Conservation (phyloP, 2,888 invertebrate species). For the Eurytoma adleriae region DNA sequence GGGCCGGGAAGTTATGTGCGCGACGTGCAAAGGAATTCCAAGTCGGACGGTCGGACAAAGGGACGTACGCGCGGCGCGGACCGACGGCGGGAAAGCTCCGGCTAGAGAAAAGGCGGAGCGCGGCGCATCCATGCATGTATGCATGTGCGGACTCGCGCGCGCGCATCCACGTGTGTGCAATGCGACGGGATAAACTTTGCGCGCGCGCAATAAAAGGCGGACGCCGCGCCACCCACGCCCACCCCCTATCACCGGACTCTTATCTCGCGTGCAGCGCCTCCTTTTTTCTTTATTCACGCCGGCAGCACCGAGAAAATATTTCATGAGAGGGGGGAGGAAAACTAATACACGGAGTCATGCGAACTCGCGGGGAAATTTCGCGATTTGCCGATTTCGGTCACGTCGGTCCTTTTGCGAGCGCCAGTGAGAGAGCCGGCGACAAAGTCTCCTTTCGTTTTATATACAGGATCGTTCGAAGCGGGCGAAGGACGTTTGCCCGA, state of each 20-base stretch:
- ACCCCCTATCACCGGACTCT: conserved; percentile 10
- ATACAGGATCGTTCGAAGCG: conserved; percentile 50
- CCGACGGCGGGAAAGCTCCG: conserved; percentile 1
- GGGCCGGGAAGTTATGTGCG: conserved; percentile 54
- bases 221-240: conserved; percentile 5
- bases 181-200: conserved; percentile 40
- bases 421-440: conserved; percentile 10
- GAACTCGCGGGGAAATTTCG: conserved; percentile 18
- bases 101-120: conserved; percentile 36
- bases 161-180: conserved; percentile 17
- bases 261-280: conserved; percentile 6
- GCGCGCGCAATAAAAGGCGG: conserved; percentile 45
- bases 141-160: not conserved
- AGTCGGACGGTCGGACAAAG: conserved; percentile 19
- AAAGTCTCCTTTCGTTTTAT: conserved; percentile 43
- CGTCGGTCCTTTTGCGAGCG: conserved; percentile 43
- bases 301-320: conserved; percentile 41
- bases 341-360: conserved; percentile 26
- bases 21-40: conserved; percentile 54
- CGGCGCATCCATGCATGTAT: conserved; percentile 14
- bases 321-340: conserved; percentile 29
- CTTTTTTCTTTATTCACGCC: conserved; percentile 54
- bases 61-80: conserved; percentile 12
- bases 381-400: conserved; percentile 54
- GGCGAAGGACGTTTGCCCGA: not conserved